A percentile compares a stretch with the other conserved stretches of the same genome.
Conservation (phyloP, 2,113 vertebrate genomes). For the Phyllostomus discolor region DNA sequence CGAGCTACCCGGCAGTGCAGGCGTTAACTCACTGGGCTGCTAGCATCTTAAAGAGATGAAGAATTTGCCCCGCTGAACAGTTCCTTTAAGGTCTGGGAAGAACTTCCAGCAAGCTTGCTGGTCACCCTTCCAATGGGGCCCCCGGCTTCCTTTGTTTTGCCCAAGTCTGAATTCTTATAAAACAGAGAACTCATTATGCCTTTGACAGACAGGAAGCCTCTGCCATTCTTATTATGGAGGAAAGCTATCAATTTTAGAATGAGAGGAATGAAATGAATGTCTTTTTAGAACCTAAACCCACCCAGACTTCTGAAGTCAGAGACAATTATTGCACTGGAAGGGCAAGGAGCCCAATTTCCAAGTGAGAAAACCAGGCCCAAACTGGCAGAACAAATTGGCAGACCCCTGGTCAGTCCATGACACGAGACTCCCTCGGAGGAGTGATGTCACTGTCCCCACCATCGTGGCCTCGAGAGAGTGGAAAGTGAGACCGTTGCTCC, state of each 20-base stretch:
- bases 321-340: not conserved
- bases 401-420: not conserved
- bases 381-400: not conserved
- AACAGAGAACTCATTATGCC: slow-evolving; percentile 47
- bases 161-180: slow-evolving; percentile 34
- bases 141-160: slow-evolving; percentile 60
- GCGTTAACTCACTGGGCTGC: slow-evolving; percentile 8
- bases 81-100: slow-evolving; percentile 15
- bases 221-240: slow-evolving; percentile 33
- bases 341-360: not conserved
- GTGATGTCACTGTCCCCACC: not conserved
- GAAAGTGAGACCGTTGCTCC: not conserved
- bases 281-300: slow-evolving; percentile 4
- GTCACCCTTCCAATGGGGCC: not conserved
- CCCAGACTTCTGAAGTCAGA: not conserved
- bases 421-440: not conserved
- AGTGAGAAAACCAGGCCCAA: not conserved
- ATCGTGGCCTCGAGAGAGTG: not conserved
- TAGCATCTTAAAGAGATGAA: not conserved
- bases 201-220: slow-evolving; percentile 45
- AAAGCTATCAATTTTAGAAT: slow-evolving; percentile 48
- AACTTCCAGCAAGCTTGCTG: not conserved
- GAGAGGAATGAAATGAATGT: not conserved
- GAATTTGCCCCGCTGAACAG: not conserved
- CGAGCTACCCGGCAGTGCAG: not conserved